Conservation (phyloP, 1,140 invertebrate genomes). For the Euglossa dilemma region DNA sequence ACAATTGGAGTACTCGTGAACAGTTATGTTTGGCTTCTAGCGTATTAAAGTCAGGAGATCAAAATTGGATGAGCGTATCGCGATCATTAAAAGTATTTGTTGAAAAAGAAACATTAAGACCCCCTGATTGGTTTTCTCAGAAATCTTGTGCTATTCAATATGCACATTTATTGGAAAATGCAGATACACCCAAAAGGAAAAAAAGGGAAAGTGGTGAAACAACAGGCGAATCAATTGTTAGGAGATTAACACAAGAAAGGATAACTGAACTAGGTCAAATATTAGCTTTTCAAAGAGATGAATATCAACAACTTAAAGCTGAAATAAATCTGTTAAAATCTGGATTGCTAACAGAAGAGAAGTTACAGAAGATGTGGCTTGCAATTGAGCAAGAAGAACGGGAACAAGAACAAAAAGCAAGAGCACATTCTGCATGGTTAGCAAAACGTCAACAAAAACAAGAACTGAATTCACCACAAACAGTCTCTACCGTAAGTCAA, state of each 20-base stretch:
- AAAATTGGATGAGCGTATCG: slow-evolving; percentile 97
- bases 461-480: slow-evolving; percentile 64
- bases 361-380: slow-evolving; percentile 88
- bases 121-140: slow-evolving; percentile 95
- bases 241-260: slow-evolving; percentile 89
- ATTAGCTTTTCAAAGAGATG: slow-evolving; percentile 87
- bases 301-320: slow-evolving; percentile 88
- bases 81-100: slow-evolving; percentile 88
- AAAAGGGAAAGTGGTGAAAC: slow-evolving; percentile 90
- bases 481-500: slow-evolving; percentile 27
- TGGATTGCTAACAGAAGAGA: slow-evolving; percentile 85
- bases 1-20: slow-evolving; percentile 93
- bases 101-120: slow-evolving; percentile 86
- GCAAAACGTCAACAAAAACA: slow-evolving; percentile 86
- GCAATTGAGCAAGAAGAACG: slow-evolving; percentile 88
- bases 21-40: slow-evolving; percentile 93
- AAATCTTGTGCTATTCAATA: slow-evolving; percentile 96
- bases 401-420: slow-evolving; percentile 86
- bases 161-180: slow-evolving; percentile 90
- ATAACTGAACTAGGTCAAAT: slow-evolving; percentile 89
- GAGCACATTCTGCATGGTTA: slow-evolving; percentile 86
- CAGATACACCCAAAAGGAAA: slow-evolving; percentile 94
- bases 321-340: slow-evolving; percentile 84
- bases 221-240: slow-evolving; percentile 90
- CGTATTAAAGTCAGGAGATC: slow-evolving; percentile 93